Conservation (phyloP, 30 jellyfish, hydroid and myxozoan genomes). For the Aurelia sp. region DNA sequence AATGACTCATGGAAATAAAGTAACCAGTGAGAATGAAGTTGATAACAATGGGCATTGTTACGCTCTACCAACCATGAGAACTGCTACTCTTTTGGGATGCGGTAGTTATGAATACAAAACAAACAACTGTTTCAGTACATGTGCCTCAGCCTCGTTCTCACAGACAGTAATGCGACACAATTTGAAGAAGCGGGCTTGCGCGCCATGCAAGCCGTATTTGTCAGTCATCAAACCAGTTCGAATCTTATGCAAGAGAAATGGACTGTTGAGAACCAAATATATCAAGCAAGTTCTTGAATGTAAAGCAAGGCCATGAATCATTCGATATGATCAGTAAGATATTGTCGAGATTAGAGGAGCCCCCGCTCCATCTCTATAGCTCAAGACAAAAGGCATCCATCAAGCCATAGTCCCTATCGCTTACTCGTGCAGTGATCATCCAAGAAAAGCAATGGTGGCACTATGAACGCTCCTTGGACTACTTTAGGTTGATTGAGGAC, state of each 20-base stretch:
- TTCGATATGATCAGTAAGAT: no score
- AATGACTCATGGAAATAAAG: background rate
- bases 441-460: no score
- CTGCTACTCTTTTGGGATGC: slow-evolving; percentile 23
- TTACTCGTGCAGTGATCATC: no score
- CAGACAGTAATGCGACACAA: background rate
- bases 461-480: no score
- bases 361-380: no score
- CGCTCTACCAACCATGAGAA: slow-evolving; percentile 22
- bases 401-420: no score
- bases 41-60: slow-evolving; percentile 11
- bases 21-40: background rate
- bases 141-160: background rate
- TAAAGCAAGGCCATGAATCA: slow-evolving; percentile 5
- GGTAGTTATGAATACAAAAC: slow-evolving; percentile 42
- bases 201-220: slow-evolving; percentile 27
- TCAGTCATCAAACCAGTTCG: slow-evolving; percentile 53
- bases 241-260: slow-evolving; percentile 18
- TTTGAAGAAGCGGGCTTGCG: slow-evolving; percentile 1
- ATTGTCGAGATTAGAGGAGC: no score
- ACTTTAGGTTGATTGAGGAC: no score
- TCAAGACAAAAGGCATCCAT: no score
- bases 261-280: slow-evolving; percentile 38
- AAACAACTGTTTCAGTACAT: slow-evolving; percentile 20
- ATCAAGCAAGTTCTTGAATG: slow-evolving; percentile 43